Base-by-base conservation (phyloP, 2,888 invertebrate species). In the Acrocera orbiculus region DNA sequence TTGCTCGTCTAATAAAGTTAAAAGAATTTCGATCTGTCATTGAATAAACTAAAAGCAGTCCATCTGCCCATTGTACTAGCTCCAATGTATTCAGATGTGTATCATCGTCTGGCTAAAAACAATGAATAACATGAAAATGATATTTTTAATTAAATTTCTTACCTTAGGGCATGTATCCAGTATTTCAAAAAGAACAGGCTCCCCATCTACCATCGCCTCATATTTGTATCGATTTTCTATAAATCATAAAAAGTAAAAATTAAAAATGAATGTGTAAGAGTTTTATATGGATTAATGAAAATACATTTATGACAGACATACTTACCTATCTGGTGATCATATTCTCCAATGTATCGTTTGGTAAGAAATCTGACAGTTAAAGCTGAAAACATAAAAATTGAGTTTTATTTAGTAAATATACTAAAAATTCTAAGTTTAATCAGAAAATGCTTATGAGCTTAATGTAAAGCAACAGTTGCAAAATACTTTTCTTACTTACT, bases 331-430 rank as follows among this genome's bases (percentile, higher is more conserved):
- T 87, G 85, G 57, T 89, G 86, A 57, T 89, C 89, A 61, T 92
- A 92, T 63, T 92, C 90, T 30, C 90, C 89, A 42, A 92, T 92
- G 61, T 86, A 92, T 36, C 90, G 67, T 52, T 80, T 81, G n/a
- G 90, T 90, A 40, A 92, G 66, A 57, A 89, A 92, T 40, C 90
- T 71, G 36, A 92, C 90, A 15, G 85, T 80, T 48, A 87, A 61
- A 4, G 81, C 81, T 82, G 68, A 38, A 68, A n/a, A n/a, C n/a
- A n/a, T n/a, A n/a, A n/a, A n/a, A n/a, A n/a, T n/a, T n/a, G n/a
- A n/a, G n/a, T n/a, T n/a, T n/a, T n/a, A n/a, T n/a, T n/a, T n/a
- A n/a, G n/a, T n/a, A n/a, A n/a, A n/a, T n/a, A n/a, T n/a, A n/a
- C n/a, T n/a, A n/a, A n/a, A n/a, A n/a, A n/a, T n/a, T n/a, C n/a